Evolutionary conservation across 92 coral and sea anemone species (phyloP).

Genomic region (Phenganax subtilis): DNA sequence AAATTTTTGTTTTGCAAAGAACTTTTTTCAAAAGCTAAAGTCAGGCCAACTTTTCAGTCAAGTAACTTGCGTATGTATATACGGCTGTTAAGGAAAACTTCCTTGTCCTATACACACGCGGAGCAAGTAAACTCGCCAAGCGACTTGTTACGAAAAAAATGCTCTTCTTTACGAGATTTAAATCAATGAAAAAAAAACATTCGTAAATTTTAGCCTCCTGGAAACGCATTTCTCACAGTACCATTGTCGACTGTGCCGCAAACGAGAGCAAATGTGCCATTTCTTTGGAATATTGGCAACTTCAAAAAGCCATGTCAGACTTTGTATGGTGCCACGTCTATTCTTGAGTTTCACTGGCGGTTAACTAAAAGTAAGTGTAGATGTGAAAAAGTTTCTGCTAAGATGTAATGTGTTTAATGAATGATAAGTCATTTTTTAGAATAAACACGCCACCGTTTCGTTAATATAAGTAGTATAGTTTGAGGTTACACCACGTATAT

Average conservation of each 20-base stretch:
- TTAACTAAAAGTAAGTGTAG: slow-evolving; percentile 26
- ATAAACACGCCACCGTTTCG: too few relatives aligned
- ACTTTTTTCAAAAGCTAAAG: too few relatives aligned
- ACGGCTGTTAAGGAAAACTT: too few relatives aligned
- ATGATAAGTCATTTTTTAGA: too few relatives aligned
- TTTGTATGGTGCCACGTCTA: slow-evolving; percentile 73
- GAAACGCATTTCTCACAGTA: slow-evolving; percentile 85
- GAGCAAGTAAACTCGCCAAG: background rate
- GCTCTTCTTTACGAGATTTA: background rate
- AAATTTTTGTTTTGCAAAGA: too few relatives aligned
- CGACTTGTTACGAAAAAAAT: background rate
- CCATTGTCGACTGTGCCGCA: slow-evolving; percentile 80
- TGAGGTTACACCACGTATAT: too few relatives aligned
- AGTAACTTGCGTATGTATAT: too few relatives aligned
- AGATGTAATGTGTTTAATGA: too few relatives aligned
- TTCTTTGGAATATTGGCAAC: slow-evolving; percentile 81
- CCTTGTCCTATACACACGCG: too few relatives aligned
- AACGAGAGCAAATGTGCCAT: slow-evolving; percentile 67
- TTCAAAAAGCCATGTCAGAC: slow-evolving; percentile 83
- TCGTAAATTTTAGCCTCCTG: slow-evolving; percentile 68
- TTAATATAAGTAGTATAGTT: too few relatives aligned
- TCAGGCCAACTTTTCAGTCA: too few relatives aligned
- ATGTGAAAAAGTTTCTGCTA: background rate
- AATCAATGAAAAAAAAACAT: background rate
- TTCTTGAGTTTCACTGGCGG: slow-evolving; percentile 92